Percentiles rank a stretch among this genome's conserved stretches.
phyloP scores from a whole-genome alignment of 2,113 vertebrate genomes.

The Rhynchomys soricoides region DNA sequence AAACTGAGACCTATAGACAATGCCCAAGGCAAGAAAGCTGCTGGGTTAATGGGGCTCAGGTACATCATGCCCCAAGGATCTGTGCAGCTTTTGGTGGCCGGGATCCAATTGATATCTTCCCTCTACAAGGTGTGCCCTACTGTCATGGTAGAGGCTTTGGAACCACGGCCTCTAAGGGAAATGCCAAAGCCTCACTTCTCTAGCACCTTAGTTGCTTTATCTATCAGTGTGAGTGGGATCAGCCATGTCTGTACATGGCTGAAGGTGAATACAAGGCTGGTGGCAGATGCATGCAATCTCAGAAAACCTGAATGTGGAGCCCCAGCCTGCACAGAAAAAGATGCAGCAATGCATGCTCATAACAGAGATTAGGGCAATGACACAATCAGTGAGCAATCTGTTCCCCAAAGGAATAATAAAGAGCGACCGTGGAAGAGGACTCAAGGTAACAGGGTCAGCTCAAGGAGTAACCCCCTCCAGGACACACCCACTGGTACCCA shows the following conservation, averaged over 20 bases:
- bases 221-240: too few species aligned
- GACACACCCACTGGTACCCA: fast-evolving
- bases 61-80: fast-evolving
- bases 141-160: too few species aligned
- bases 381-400: not conserved
- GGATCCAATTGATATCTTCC: not conserved
- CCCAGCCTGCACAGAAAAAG: not conserved
- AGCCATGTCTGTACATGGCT: fast-evolving
- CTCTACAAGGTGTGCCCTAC: fast-evolving
- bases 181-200: too few species aligned
- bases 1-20: not conserved
- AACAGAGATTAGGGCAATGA: not conserved
- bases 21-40: not conserved
- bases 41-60: not conserved
- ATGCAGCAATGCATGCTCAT: too few species aligned
- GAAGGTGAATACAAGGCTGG: not conserved
- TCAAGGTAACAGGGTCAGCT: not conserved
- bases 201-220: not conserved
- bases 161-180: not conserved
- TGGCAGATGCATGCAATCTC: not conserved
- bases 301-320: too few species aligned
- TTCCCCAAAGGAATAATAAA: not conserved
- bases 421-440: not conserved
- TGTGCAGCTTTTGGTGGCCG: not conserved
- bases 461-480: not conserved